These are phyloP conservation scores for Lymantria monacha DNA, from an alignment of 2,888 invertebrate genomes.

Conservation along the genomic window DNA sequence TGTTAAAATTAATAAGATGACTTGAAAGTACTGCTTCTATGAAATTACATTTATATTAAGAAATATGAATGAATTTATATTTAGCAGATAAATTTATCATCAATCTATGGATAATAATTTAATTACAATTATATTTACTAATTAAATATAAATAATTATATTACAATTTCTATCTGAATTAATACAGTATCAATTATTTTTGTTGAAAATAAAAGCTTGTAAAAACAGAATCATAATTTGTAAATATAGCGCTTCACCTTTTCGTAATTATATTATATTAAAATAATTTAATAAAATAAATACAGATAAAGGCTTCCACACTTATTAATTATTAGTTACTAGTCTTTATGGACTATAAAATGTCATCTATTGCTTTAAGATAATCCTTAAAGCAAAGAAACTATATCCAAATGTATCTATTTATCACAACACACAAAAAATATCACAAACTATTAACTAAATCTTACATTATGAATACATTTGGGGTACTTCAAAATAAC, in stretches of 20 bases:
- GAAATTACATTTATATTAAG: not conserved
- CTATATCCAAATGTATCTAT: conserved; percentile 20
- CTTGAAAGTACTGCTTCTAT: not conserved
- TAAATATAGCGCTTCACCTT: no score
- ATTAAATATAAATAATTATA: conserved; percentile 22
- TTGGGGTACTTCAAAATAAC: conserved; percentile 19
- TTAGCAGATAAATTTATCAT: not conserved
- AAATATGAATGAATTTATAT: conserved; percentile 2
- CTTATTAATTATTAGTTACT: not conserved
- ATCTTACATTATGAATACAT: conserved; percentile 33
- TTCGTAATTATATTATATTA: not conserved
- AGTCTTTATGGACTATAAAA: not conserved
- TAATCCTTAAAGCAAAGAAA: conserved; percentile 20
- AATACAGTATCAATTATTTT: not conserved
- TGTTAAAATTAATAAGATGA: conserved; percentile 3
- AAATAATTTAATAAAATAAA: not conserved
- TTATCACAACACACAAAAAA: conserved; percentile 64
- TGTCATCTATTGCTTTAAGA: conserved; percentile 19
- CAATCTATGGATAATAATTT: not conserved
- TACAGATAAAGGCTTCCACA: conserved; percentile 2
- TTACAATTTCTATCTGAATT: not conserved
- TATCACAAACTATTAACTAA: conserved; percentile 58
- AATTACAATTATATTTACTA: conserved; percentile 15
- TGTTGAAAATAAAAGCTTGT: not conserved
- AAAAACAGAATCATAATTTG: not conserved